These are phyloP conservation scores for Bolinopsis microptera DNA, from an alignment of 37 sponge, comb jelly and placozoan genomes.

Conservation along the genomic window DNA sequence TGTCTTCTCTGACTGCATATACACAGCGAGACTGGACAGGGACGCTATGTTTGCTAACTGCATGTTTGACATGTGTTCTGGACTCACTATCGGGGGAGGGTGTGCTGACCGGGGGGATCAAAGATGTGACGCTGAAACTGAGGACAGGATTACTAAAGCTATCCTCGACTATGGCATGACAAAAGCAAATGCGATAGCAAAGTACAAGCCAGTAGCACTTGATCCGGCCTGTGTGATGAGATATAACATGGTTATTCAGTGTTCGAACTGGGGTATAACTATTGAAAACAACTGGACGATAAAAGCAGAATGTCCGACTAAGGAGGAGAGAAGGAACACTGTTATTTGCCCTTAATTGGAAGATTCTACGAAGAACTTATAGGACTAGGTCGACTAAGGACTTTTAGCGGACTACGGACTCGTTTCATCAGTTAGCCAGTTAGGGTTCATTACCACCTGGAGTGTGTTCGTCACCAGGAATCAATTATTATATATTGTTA, in stretches of 20 bases:
- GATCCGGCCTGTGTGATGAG: constrained; percentile 12
- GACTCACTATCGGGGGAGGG: neutral
- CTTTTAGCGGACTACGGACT: no score
- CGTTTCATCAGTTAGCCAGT: no score
- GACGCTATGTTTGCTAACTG: constrained; percentile 6
- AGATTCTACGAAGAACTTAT: no score
- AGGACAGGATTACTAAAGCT: neutral
- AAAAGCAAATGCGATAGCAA: neutral
- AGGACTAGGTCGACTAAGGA: no score
- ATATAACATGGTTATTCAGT: neutral
- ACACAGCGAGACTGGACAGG: neutral
- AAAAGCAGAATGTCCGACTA: neutral
- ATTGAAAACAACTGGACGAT: neutral
- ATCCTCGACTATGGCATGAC: neutral
- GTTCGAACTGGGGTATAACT: neutral
- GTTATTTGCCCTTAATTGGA: neutral
- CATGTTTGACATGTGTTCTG: constrained; percentile 44
- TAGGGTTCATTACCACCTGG: no score
- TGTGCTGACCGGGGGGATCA: neutral
- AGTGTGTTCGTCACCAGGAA: no score
- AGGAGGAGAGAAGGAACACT: neutral
- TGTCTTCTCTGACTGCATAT: neutral
- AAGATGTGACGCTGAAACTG: constrained; percentile 4
- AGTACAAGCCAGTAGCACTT: neutral
- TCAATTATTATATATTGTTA: no score